phyloP scores from a whole-genome alignment of 1,140 invertebrate genomes.

The Bombus impatiens region DNA sequence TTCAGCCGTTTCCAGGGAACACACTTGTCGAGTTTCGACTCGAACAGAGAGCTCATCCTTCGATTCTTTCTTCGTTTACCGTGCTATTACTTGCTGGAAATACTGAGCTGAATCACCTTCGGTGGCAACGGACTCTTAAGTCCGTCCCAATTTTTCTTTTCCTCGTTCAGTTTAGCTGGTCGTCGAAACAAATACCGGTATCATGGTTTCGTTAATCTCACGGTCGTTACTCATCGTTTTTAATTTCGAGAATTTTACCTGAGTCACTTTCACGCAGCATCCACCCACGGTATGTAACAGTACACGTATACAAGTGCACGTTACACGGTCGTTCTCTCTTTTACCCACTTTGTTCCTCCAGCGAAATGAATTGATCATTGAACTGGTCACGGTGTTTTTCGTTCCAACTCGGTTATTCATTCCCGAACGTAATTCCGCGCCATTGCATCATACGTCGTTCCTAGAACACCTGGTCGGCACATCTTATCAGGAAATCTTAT shows the following conservation, averaged over 20 bases:
- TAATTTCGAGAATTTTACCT: constrained; percentile 48
- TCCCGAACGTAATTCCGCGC: background rate
- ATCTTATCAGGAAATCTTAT: constrained; percentile 38
- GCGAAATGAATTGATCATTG: constrained; percentile 15
- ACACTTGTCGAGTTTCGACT: background rate
- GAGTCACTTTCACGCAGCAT: constrained; percentile 31
- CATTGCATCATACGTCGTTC: constrained; percentile 13
- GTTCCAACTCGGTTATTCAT: constrained; percentile 35
- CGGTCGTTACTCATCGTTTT: constrained; percentile 20
- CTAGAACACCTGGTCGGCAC: constrained; percentile 16
- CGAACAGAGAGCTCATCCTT: background rate
- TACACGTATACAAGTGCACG: background rate
- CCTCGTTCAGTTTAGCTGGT: background rate
- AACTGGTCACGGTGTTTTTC: constrained; percentile 16
- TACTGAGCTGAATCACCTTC: constrained; percentile 22
- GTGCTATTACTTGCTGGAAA: constrained; percentile 1
- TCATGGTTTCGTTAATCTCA: background rate
- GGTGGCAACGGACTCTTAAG: constrained; percentile 7
- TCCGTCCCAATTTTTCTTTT: background rate
- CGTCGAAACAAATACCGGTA: too few relatives aligned
- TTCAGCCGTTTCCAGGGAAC: background rate
- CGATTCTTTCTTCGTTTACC: background rate
- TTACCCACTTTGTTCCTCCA: background rate
- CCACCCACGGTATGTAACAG: background rate
- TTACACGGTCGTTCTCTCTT: background rate